phyloP scores from a whole-genome alignment of 2,888 invertebrate species.

The Drosophila suboccidentalis region DNA sequence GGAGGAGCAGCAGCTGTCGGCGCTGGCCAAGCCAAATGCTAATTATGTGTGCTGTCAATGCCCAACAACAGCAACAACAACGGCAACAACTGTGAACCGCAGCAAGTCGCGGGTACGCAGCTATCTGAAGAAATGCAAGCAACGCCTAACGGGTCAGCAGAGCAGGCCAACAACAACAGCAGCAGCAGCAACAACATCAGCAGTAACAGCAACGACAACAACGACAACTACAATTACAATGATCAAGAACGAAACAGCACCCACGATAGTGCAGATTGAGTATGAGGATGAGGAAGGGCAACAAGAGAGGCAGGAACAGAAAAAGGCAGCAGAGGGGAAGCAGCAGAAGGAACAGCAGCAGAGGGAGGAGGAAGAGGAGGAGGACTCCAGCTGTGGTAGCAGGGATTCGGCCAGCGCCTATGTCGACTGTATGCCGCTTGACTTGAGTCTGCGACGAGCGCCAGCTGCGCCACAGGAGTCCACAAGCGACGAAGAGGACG shows the following conservation, averaged over 20 bases:
- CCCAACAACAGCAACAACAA: slow-evolving; percentile 38
- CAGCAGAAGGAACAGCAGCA: not conserved
- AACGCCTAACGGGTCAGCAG: slow-evolving; percentile 84
- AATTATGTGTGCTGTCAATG: slow-evolving; percentile 80
- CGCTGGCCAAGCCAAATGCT: slow-evolving; percentile 62
- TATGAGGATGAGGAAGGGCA: slow-evolving; percentile 29
- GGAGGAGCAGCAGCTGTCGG: slow-evolving; percentile 36
- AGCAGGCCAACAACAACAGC: slow-evolving; percentile 58
- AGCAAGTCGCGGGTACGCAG: slow-evolving; percentile 85
- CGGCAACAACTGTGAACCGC: slow-evolving; percentile 64
- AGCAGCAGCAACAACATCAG: slow-evolving; percentile 23
- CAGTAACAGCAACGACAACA: slow-evolving; percentile 43
- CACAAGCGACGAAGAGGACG: slow-evolving; percentile 29
- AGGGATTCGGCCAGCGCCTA: slow-evolving; percentile 59
- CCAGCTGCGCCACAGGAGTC: slow-evolving; percentile 56
- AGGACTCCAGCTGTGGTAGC: slow-evolving; percentile 59
- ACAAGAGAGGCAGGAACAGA: not conserved
- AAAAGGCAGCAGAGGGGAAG: slow-evolving; percentile 30
- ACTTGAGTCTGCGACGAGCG: slow-evolving; percentile 57
- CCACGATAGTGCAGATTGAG: slow-evolving; percentile 26
- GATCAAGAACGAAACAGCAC: slow-evolving; percentile 45
- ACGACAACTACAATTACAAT: slow-evolving; percentile 49
- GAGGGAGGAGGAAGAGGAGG: slow-evolving; percentile 26
- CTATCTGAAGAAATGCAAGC: slow-evolving; percentile 85
- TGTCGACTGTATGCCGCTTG: slow-evolving; percentile 62